Conservation (phyloP, 2,888 invertebrate genomes). For the Eupithecia tripunctaria region DNA sequence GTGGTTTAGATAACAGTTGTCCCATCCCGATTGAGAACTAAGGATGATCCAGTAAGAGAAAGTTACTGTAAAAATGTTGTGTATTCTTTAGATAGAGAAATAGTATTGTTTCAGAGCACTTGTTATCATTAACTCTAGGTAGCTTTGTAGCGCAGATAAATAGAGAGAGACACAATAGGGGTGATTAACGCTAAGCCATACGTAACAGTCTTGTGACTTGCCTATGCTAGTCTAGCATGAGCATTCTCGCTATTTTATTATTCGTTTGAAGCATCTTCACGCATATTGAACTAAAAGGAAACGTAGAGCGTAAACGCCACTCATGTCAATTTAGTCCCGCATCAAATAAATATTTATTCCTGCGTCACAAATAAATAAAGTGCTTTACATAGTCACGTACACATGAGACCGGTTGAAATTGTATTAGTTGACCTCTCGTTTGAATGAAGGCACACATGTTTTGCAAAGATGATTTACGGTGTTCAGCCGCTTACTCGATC, state of each 20-base stretch:
- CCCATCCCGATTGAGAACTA: background rate
- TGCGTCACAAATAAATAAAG: conserved; percentile 33
- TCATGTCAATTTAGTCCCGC: conserved; percentile 40
- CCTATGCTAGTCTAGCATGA: background rate
- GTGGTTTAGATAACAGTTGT: background rate
- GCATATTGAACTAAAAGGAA: conserved; percentile 37
- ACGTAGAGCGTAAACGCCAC: conserved; percentile 37
- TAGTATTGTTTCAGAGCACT: conserved; percentile 31
- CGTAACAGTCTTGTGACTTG: conserved; percentile 3
- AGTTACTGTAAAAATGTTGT: background rate
- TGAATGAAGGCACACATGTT: background rate
- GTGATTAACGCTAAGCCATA: conserved; percentile 4
- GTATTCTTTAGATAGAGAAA: background rate
- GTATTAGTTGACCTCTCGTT: background rate
- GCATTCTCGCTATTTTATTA: conserved; percentile 20
- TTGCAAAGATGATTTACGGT: background rate
- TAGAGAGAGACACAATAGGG: background rate
- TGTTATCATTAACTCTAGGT: background rate
- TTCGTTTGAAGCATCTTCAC: conserved; percentile 19
- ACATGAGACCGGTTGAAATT: background rate
- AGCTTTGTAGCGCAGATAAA: background rate
- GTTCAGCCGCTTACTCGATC: background rate
- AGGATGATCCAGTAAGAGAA: background rate
- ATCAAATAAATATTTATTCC: conserved; percentile 45
- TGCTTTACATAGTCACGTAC: conserved; percentile 1